These are phyloP conservation scores for Dromaius novaehollandiae DNA, from an alignment of 2,113 vertebrate species.

Conservation along the genomic window DNA sequence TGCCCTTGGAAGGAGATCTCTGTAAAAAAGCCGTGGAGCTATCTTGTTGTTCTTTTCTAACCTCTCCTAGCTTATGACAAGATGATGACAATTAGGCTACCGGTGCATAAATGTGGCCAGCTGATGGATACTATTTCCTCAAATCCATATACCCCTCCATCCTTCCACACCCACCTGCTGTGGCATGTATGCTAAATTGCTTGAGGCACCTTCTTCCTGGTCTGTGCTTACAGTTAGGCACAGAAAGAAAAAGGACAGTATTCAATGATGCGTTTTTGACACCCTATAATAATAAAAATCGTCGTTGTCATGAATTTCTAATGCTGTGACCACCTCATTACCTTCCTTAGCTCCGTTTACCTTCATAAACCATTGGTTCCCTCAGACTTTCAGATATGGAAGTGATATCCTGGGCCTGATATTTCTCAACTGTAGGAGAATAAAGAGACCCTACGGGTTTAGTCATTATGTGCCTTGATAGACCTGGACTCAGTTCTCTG, in stretches of 20 bases:
- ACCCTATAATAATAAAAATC: background rate
- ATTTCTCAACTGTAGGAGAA: background rate
- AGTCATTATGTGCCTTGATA: background rate
- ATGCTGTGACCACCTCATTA: background rate
- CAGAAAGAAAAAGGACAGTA: background rate
- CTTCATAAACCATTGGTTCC: background rate
- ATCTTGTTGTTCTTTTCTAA: background rate
- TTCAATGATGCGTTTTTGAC: background rate
- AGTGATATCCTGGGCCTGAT: too few species aligned
- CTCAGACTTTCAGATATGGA: background rate
- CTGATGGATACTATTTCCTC: background rate
- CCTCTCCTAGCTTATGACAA: background rate
- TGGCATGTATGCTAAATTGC: background rate
- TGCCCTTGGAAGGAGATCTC: background rate
- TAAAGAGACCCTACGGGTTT: background rate
- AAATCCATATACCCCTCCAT: background rate
- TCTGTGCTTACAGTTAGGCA: background rate
- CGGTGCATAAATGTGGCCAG: background rate
- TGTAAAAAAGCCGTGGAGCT: background rate
- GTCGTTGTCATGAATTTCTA: background rate
- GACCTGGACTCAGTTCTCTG: background rate
- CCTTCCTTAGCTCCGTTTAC: background rate
- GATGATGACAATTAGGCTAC: background rate
- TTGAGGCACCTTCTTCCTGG: background rate
- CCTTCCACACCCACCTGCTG: background rate